Base-by-base conservation (phyloP, 23 tunicate genomes). In the Halocynthia roretzi region DNA sequence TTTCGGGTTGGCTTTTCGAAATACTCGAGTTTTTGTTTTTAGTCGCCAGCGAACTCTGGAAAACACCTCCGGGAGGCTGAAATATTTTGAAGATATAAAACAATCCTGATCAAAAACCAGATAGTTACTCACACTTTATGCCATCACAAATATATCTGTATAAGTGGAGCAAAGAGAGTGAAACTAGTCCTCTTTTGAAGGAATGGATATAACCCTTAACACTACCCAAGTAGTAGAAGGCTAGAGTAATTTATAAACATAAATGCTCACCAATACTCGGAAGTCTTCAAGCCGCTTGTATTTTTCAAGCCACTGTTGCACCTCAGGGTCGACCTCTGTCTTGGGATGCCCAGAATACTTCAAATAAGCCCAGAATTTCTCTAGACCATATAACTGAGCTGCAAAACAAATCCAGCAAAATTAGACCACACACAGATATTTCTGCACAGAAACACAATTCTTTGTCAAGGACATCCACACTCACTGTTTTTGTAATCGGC, bases 371-470 rank as follows among this genome's bases (percentile, higher is more conserved):
- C 95, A 94, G 66, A 94, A 94, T 68, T 94, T 94, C 52, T 94
- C 99, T 53, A 94, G 72, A 10, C 99, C 99, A 72, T 94, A 94
- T 12, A 94, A 82, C 75, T 94, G 99, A 12, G 91, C 97, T 91
- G 75, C 20, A 66, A 51, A 18, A 48, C 31, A 70, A 31, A 58
- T 14, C n/a, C 2, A 15, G 17, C 17, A 58, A 58, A 58, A 58
- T 14, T 15, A 60, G 64, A 18, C 22, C 63, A 58, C 63, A 48
- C 22, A 10, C 19, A 65, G 31, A 65, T 20, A 9, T 65, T 10
- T 20, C 19, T 20, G n/a, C 31, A 65, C 31, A 20, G 72, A 15
- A 23, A 15, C 22, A 15, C 72, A 31, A 31, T 31, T 31, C 44
- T 31, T 31, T 31, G 20, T 68, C 22, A 12, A 18, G 72, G 18